Base-by-base conservation (phyloP, 2,797 vertebrate species). In the Hippoglossus hippoglossus region DNA sequence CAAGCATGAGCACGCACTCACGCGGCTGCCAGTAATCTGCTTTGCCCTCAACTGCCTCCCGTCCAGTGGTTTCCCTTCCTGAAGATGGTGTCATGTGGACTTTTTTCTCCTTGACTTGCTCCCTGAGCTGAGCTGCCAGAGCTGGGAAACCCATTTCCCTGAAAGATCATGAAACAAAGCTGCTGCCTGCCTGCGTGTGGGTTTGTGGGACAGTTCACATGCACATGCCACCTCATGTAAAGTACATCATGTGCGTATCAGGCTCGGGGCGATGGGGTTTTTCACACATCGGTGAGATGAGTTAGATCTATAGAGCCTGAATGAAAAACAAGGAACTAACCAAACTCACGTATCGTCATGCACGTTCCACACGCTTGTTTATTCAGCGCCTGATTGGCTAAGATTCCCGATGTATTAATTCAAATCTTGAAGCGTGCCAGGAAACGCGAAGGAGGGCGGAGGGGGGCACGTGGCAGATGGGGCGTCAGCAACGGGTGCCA, bases 381-480 rank as follows among this genome's bases (percentile, higher is more conserved):
- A 1, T 39, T 4, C 36, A 19, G 44, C 44, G 18, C 44, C 10
- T 53, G 52, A 62, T 56, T 54, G 57, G 34, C 11, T 15, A n/a
- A 41, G 18, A 44, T n/a, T 44, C 22, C 63, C 22, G 26, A 4
- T 53, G 41, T 52, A 3, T 41, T 1, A 1, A 25, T 41, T 36
- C 77, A 46, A 34, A 44, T 24, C 10, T 24, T 1, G 25, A 83
- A 88, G 82, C 4, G 53, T 86, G 84, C 73, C 62, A 68, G 34
- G 24, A 67, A 63, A 71, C 39, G 10, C 3, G 1, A 8, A 36
- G 69, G 56, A 22, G 67, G 41, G 51, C 28, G 62, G 57, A 28
- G 41, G 4, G 77, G 75, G 80, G 53, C 89, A 88, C 84, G 81
- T 87, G 88, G 90, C 91, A 93, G 91, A 93, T 91, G 92, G 92